Evolutionary conservation across 2,888 invertebrate species (phyloP).

Genomic region (Anorthoa munda): DNA sequence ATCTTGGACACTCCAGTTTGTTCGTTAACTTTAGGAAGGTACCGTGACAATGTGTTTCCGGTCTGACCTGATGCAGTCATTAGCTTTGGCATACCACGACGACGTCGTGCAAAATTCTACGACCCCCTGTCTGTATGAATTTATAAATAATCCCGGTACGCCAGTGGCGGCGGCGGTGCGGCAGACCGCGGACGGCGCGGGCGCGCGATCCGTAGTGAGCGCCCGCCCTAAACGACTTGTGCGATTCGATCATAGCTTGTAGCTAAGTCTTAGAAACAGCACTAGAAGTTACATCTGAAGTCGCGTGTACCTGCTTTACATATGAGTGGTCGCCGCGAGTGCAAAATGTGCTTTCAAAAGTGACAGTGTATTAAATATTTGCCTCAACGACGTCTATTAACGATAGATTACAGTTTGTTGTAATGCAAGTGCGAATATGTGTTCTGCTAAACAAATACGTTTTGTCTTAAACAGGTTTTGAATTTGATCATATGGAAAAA

Average conservation of each 20-base stretch:
- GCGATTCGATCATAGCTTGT: conserved; percentile 75
- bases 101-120: conserved; percentile 88
- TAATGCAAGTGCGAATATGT: conserved; percentile 60
- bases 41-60: conserved; percentile 77
- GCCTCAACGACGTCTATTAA: conserved; percentile 62
- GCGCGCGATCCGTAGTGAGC: conserved; percentile 86
- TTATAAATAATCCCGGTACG: conserved; percentile 90
- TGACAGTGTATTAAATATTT: conserved; percentile 66
- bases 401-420: conserved; percentile 65
- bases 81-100: conserved; percentile 84
- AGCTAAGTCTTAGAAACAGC: conserved; percentile 55
- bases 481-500: conserved; percentile 41
- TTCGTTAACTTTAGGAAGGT: conserved; percentile 47
- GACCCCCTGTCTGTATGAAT: conserved; percentile 90
- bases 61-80: conserved; percentile 82
- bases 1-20: neutral
- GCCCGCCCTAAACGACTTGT: conserved; percentile 84
- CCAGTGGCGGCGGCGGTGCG: conserved; percentile 90
- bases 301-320: conserved; percentile 42
- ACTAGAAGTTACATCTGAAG: conserved; percentile 40
- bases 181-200: conserved; percentile 90
- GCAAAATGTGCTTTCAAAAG: conserved; percentile 64
- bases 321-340: conserved; percentile 68
- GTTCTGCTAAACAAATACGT: conserved; percentile 34
- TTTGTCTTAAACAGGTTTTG: conserved; percentile 48